phyloP scores from a whole-genome alignment of 2,888 invertebrate species.

The Nebria salina region DNA sequence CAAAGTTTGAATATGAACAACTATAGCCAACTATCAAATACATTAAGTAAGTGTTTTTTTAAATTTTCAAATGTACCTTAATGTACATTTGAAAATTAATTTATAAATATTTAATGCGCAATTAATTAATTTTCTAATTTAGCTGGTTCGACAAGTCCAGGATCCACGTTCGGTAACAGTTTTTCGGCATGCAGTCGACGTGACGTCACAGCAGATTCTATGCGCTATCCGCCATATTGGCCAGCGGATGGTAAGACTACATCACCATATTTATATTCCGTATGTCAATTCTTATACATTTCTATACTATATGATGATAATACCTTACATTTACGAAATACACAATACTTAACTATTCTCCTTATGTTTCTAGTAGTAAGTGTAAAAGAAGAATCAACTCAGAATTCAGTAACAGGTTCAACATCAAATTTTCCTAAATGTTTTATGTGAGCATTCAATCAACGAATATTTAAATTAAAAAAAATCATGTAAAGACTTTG shows the following conservation, averaged over 20 bases:
- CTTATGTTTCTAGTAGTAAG: slow-evolving; percentile 30
- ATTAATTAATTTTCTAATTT: slow-evolving; percentile 5
- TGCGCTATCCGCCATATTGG: slow-evolving; percentile 60
- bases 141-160: slow-evolving; percentile 48
- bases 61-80: background rate
- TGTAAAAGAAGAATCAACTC: slow-evolving; percentile 39
- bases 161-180: slow-evolving; percentile 48
- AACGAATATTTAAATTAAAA: background rate
- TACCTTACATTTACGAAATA: background rate
- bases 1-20: slow-evolving; percentile 63
- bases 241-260: slow-evolving; percentile 58
- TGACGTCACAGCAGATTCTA: slow-evolving; percentile 48
- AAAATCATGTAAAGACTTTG: background rate
- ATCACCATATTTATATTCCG: slow-evolving; percentile 38
- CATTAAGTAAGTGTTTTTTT: slow-evolving; percentile 60
- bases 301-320: background rate
- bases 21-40: slow-evolving; percentile 60
- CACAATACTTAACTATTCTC: background rate
- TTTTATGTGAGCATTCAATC: slow-evolving; percentile 34
- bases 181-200: slow-evolving; percentile 51
- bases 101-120: background rate
- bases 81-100: background rate
- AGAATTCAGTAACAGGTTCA: slow-evolving; percentile 33
- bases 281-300: slow-evolving; percentile 27
- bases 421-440: slow-evolving; percentile 41